phyloP scores from a whole-genome alignment of 2,797 vertebrate species.

The Amblyopsis hoosieri region DNA sequence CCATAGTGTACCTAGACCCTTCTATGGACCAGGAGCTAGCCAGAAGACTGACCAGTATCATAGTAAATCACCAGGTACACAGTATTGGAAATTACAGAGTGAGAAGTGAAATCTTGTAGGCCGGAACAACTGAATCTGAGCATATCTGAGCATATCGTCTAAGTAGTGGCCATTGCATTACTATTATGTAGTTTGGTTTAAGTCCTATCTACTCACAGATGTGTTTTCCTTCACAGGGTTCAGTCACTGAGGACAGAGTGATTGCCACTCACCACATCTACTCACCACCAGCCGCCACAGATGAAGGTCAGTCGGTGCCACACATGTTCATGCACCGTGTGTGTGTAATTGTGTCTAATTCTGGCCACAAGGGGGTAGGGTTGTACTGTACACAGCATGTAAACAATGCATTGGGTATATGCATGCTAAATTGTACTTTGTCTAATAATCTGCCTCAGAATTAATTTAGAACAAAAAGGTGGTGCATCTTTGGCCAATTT shows the following conservation, averaged over 20 bases:
- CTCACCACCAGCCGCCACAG: slow-evolving; percentile 78
- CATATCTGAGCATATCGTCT: too few species aligned
- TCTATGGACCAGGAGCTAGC: slow-evolving; percentile 88
- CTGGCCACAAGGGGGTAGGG: too few species aligned
- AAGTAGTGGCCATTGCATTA: too few species aligned
- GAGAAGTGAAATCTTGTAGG: background rate
- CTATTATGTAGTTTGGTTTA: background rate
- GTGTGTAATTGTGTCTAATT: background rate
- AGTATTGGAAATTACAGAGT: background rate
- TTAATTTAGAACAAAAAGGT: too few species aligned
- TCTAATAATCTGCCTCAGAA: too few species aligned
- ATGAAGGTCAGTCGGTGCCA: slow-evolving; percentile 81
- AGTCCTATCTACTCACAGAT: slow-evolving; percentile 18
- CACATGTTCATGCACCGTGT: background rate
- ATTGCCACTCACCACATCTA: slow-evolving; percentile 91
- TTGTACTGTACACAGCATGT: background rate
- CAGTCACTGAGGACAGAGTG: slow-evolving; percentile 87
- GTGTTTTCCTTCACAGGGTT: slow-evolving; percentile 75
- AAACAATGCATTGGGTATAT: background rate
- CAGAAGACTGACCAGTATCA: slow-evolving; percentile 86
- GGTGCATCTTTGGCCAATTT: too few species aligned
- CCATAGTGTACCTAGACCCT: slow-evolving; percentile 89
- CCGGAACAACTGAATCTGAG: background rate
- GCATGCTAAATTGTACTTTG: slow-evolving; percentile 5
- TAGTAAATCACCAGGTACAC: slow-evolving; percentile 90